These are phyloP conservation scores for Oreortyx pictus DNA, from an alignment of 2,797 vertebrate species.

Conservation along the genomic window DNA sequence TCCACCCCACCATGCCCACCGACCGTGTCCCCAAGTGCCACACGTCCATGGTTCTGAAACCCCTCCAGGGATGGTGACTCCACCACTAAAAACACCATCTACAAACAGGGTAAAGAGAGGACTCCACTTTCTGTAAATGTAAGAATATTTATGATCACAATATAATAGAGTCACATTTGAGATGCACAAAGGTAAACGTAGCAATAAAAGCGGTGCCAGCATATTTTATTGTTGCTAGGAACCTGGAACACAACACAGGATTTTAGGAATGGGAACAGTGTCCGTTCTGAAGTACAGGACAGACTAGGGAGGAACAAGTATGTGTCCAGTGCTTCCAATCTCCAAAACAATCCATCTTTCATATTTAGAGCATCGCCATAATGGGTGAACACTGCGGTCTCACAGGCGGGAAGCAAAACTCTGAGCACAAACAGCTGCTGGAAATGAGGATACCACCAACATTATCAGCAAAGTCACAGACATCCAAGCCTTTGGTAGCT, in stretches of 20 bases:
- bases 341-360: not conserved
- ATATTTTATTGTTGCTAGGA: not conserved
- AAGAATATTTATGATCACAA: not conserved
- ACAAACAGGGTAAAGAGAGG: not conserved
- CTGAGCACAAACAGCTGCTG: not conserved
- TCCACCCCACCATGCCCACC: too few relatives aligned
- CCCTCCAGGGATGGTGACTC: too few relatives aligned
- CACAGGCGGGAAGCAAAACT: not conserved
- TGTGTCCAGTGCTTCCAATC: fast-evolving
- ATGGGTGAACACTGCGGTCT: fast-evolving
- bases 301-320: not conserved
- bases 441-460: not conserved
- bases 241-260: not conserved
- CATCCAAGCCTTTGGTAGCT: not conserved
- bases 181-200: not conserved
- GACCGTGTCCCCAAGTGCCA: too few relatives aligned
- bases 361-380: fast-evolving
- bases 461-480: not conserved
- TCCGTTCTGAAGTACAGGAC: not conserved
- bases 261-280: not conserved
- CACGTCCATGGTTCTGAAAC: too few relatives aligned
- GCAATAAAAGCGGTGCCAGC: not conserved
- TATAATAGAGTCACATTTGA: fast-evolving
- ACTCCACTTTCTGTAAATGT: not conserved
- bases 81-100: not conserved